A percentile compares a stretch with the other conserved stretches of the same genome.
Evolutionary conservation across 1,140 invertebrate genomes (phyloP).

Genomic region (Solenopsis fugax): DNA sequence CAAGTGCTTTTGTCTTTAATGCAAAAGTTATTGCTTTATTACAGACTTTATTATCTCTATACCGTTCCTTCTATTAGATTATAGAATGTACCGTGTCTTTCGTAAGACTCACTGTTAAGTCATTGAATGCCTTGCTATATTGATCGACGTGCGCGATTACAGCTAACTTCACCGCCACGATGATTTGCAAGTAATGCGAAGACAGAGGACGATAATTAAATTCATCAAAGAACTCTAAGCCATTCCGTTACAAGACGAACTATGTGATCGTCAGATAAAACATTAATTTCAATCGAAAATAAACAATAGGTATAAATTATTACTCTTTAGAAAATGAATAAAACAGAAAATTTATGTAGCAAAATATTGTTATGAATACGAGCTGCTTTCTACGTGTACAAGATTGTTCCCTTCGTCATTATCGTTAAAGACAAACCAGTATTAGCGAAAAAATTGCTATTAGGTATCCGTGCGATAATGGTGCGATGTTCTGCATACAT

Average conservation of each 20-base stretch:
- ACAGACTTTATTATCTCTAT: not conserved
- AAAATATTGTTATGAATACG: not conserved
- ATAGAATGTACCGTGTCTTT: constrained; percentile 21
- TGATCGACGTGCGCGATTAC: constrained; percentile 64
- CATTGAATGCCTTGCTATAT: constrained; percentile 34
- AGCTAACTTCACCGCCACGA: constrained; percentile 15
- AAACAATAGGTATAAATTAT: not conserved
- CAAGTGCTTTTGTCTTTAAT: not conserved
- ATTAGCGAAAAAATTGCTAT: not conserved
- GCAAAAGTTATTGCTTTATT: not conserved
- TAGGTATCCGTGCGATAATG: not conserved
- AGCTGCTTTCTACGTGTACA: not conserved
- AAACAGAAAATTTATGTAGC: not conserved
- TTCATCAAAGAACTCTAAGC: constrained; percentile 54
- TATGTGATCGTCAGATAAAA: constrained; percentile 12
- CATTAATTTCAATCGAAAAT: constrained; percentile 21
- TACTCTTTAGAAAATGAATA: not conserved
- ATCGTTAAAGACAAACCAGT: not conserved
- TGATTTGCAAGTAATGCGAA: constrained; percentile 69
- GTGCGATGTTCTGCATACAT: not conserved
- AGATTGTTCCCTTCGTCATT: not conserved
- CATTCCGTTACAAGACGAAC: not conserved
- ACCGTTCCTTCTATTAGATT: constrained; percentile 21
- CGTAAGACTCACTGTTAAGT: constrained; percentile 22
- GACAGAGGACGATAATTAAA: constrained; percentile 70